Evolutionary conservation across 2,888 invertebrate genomes (phyloP).

Genomic region (Chaetogeoica ovagalla): DNA sequence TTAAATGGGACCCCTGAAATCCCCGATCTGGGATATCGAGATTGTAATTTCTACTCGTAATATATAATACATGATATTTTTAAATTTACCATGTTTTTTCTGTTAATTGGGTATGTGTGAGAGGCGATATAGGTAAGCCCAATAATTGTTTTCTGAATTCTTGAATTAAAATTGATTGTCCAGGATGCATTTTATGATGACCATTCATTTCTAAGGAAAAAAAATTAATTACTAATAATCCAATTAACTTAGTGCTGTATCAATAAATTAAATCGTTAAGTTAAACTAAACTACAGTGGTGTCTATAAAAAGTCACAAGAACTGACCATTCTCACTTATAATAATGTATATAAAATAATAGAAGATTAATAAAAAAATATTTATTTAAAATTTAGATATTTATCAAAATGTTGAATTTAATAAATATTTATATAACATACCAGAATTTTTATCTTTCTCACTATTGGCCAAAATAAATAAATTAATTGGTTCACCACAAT

Average conservation of each 20-base stretch:
- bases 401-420: too few relatives aligned
- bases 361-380: too few relatives aligned
- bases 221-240: slow-evolving; percentile 2
- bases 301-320: too few relatives aligned
- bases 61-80: not conserved
- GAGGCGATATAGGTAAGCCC: slow-evolving; percentile 70
- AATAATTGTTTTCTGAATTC: slow-evolving; percentile 72
- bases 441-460: slow-evolving; percentile 60
- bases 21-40: too few relatives aligned
- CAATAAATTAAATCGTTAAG: slow-evolving; percentile 30
- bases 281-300: too few relatives aligned
- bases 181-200: slow-evolving; percentile 67
- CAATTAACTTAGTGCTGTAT: too few relatives aligned
- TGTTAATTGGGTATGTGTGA: slow-evolving; percentile 74
- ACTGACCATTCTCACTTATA: too few relatives aligned
- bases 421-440: slow-evolving; percentile 32
- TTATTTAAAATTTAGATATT: too few relatives aligned
- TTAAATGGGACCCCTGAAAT: too few relatives aligned
- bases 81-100: slow-evolving; percentile 74
- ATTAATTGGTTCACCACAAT: slow-evolving; percentile 69
- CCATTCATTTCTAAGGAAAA: slow-evolving; percentile 64
- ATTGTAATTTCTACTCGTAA: too few relatives aligned
- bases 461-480: slow-evolving; percentile 71
- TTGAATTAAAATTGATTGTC: slow-evolving; percentile 68
- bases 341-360: too few relatives aligned